Evolutionary conservation across 2,797 vertebrate species (phyloP).

Genomic region (Oryzias dopingdopingensis): DNA sequence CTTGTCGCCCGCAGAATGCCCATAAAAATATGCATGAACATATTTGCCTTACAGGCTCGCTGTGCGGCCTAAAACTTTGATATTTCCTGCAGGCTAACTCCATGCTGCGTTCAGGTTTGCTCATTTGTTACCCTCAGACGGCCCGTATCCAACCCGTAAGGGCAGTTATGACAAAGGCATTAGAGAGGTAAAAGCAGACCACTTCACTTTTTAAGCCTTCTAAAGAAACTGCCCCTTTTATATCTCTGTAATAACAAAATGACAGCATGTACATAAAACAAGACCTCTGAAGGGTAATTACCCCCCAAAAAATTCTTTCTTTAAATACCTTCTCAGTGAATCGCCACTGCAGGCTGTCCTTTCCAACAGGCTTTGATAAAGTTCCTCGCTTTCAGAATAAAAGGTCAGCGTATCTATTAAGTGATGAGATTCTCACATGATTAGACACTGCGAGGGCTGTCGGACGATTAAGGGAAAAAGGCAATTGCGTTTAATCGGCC

Average conservation of each 20-base stretch:
- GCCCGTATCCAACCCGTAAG: no score
- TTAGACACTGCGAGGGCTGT: neutral
- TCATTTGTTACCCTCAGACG: no score
- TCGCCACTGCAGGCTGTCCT: conserved; percentile 20
- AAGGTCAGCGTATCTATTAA: conserved; percentile 44
- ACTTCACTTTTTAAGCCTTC: no score
- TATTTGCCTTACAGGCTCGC: no score
- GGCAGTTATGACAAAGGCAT: no score
- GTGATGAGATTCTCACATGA: conserved; percentile 24
- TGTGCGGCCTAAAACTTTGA: no score
- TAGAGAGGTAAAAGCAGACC: no score
- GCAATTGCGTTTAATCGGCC: conserved; percentile 2
- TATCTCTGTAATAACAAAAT: neutral
- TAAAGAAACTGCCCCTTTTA: no score
- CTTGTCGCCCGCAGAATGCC: no score
- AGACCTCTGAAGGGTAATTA: neutral
- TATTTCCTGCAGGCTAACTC: no score
- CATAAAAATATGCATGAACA: no score
- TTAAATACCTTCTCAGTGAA: neutral
- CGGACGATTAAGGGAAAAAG: neutral
- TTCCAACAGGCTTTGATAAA: conserved; percentile 25
- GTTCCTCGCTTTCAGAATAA: conserved; percentile 30
- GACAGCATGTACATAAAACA: neutral
- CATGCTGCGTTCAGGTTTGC: no score
- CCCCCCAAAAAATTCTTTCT: neutral